Conservation (phyloP, 2,113 vertebrate species). For the Hystrix brachyura region DNA sequence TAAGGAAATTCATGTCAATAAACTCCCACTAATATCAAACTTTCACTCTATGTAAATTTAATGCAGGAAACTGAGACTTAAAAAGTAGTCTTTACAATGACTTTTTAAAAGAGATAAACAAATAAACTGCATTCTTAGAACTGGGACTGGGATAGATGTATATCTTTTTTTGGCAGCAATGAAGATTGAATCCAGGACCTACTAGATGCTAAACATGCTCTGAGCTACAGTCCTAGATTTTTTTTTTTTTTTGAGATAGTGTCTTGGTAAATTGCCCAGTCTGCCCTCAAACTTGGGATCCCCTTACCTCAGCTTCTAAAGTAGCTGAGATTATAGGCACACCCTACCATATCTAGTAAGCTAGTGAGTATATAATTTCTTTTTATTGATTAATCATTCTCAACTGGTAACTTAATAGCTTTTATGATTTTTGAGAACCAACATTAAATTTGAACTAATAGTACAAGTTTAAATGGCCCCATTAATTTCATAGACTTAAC, state of each 20-base stretch:
- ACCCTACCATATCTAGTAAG: not conserved
- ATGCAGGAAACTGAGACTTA: conserved; percentile 65
- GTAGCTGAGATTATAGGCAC: not conserved
- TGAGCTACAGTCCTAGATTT: not conserved
- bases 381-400: not conserved
- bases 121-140: not conserved
- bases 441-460: conserved; percentile 15
- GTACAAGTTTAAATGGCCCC: not conserved
- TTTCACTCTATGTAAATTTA: conserved; percentile 76
- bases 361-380: not conserved
- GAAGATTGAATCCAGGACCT: not conserved
- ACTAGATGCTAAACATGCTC: not conserved
- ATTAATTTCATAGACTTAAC: not conserved
- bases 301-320: not conserved
- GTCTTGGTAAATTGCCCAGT: not conserved
- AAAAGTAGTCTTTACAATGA: conserved; percentile 24
- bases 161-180: not conserved
- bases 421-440: conserved; percentile 42
- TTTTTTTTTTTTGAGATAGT: not conserved
- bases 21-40: conserved; percentile 79
- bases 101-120: not conserved
- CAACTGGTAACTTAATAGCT: conserved; percentile 13
- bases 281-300: not conserved
- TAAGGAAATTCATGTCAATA: conserved; percentile 81
- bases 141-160: not conserved